A percentile compares a stretch with the other conserved stretches of the same genome.
phyloP scores from a whole-genome alignment of 1,140 invertebrate genomes.

The Rhagoletis pomonella region DNA sequence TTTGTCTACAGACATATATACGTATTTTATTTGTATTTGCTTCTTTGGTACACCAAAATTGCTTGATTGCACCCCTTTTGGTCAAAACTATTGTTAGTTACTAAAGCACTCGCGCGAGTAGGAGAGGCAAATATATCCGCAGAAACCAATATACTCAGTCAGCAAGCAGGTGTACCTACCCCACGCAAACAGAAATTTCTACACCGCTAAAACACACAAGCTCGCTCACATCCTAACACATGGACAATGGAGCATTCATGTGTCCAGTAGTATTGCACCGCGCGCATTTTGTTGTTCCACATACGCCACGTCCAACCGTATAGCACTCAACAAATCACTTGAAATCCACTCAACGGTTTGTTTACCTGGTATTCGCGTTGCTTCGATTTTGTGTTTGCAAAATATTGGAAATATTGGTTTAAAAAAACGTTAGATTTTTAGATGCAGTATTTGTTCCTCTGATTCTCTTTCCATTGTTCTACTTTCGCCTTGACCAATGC shows the following conservation, averaged over 20 bases:
- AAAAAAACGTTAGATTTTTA: background rate
- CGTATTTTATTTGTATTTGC: no score
- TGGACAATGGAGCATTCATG: no score
- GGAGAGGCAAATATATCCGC: background rate
- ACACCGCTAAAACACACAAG: background rate
- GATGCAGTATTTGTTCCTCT: background rate
- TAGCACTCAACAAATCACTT: constrained; percentile 5
- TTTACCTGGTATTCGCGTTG: background rate
- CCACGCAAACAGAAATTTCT: background rate
- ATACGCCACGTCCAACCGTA: background rate
- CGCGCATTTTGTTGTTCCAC: background rate
- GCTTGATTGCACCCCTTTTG: background rate
- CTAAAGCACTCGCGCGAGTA: background rate
- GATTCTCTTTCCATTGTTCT: background rate
- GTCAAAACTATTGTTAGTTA: background rate
- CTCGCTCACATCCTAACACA: background rate
- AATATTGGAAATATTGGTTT: background rate
- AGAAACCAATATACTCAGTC: background rate
- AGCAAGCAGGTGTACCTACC: background rate
- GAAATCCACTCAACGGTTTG: constrained; percentile 35
- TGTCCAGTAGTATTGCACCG: no score
- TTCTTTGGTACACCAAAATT: background rate
- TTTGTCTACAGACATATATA: no score
- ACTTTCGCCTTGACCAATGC: background rate
- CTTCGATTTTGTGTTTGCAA: background rate